Conservation (phyloP, 2,888 invertebrate species). For the Trachelus troglodyta region DNA sequence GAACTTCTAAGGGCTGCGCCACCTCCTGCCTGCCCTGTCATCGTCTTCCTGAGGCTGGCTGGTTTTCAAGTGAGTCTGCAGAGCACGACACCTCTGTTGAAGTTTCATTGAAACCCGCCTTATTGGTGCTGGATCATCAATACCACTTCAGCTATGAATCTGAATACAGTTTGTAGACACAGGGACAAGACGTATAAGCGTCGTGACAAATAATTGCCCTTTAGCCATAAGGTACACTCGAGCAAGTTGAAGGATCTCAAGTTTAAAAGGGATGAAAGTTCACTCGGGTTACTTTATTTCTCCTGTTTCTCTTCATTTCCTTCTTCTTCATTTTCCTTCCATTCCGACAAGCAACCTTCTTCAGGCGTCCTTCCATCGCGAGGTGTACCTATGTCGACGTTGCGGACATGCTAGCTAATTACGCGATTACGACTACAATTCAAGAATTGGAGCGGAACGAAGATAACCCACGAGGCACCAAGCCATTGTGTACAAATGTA, state of each 20-base stretch:
- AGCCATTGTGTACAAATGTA: not conserved
- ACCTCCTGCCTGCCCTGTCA: conserved; percentile 65
- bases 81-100: not conserved
- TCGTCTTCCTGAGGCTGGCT: conserved; percentile 68
- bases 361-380: not conserved
- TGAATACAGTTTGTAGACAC: not conserved
- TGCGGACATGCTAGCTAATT: conserved; percentile 19
- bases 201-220: not conserved
- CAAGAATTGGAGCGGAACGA: conserved; percentile 32
- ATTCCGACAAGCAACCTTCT: not conserved
- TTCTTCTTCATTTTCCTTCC: not conserved
- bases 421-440: conserved; percentile 21
- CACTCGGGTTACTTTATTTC: not conserved
- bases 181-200: not conserved
- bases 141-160: not conserved
- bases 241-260: not conserved
- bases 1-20: conserved; percentile 62
- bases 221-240: not conserved
- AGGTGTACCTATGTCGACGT: not conserved
- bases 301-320: not conserved
- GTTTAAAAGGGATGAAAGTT: not conserved
- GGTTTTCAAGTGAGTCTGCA: conserved; percentile 65
- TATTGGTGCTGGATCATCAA: not conserved
- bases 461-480: conserved; percentile 24
- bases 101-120: not conserved